These are phyloP conservation scores for Microhierax caerulescens DNA, from an alignment of 2,797 vertebrate genomes.

Conservation along the genomic window DNA sequence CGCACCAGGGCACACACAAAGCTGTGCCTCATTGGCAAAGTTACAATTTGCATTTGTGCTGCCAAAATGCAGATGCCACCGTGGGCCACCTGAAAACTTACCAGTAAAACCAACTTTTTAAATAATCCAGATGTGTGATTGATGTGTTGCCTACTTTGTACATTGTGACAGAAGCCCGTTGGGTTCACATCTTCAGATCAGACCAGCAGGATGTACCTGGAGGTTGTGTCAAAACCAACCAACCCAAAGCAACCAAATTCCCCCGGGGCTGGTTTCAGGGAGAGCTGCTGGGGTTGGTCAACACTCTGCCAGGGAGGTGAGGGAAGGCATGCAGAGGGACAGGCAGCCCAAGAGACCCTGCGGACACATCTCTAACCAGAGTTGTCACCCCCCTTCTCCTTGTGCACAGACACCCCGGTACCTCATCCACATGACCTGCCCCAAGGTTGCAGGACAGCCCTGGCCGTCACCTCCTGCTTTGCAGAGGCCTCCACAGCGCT, in stretches of 20 bases:
- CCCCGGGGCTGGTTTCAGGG: background rate
- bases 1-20: background rate
- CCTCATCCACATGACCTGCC: fast-evolving
- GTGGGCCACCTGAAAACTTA: background rate
- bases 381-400: background rate
- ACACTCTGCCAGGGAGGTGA: fast-evolving
- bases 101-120: background rate
- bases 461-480: fast-evolving
- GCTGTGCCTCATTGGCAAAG: background rate
- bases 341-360: background rate
- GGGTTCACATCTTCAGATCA: background rate
- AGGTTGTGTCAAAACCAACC: background rate
- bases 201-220: background rate
- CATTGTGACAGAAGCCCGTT: background rate
- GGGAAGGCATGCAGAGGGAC: background rate
- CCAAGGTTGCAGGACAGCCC: background rate
- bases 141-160: background rate
- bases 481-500: fast-evolving
- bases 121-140: background rate
- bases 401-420: fast-evolving
- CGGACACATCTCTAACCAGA: background rate
- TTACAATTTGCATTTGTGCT: background rate
- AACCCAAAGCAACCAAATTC: background rate
- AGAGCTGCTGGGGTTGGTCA: background rate
- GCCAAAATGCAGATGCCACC: background rate